A percentile compares a stretch with the other conserved stretches of the same genome.
phyloP scores from a whole-genome alignment of 2,888 invertebrate genomes.

The Vesta saturnalis region DNA sequence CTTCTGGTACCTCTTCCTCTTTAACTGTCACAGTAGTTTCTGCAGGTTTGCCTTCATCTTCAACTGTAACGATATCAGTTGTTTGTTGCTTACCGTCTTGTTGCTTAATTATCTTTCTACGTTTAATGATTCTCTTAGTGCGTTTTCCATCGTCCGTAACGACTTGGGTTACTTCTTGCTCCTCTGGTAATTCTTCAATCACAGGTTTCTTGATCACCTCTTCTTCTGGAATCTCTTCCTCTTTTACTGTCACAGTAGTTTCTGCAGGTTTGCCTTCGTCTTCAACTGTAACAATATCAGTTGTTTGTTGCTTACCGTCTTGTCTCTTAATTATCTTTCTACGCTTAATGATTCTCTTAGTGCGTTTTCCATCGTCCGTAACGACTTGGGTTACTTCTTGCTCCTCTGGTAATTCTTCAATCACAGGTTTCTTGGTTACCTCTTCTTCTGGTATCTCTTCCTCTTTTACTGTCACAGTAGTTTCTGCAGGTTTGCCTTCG shows the following conservation, averaged over 20 bases:
- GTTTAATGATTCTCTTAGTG: constrained; percentile 55
- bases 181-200: constrained; percentile 35
- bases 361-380: constrained; percentile 36
- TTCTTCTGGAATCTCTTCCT: constrained; percentile 45
- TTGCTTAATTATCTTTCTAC: constrained; percentile 60
- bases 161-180: constrained; percentile 50
- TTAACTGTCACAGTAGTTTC: constrained; percentile 53
- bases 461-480: constrained; percentile 39
- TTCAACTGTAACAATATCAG: constrained; percentile 45
- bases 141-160: constrained; percentile 46
- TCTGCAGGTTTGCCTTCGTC: constrained; percentile 46
- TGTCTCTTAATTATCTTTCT: constrained; percentile 28
- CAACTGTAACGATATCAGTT: constrained; percentile 62
- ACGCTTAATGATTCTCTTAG: constrained; percentile 21
- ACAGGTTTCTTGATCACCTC: constrained; percentile 51
- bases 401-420: constrained; percentile 41
- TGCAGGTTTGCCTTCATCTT: constrained; percentile 61
- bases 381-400: constrained; percentile 37
- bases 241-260: constrained; percentile 40
- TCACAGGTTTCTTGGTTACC: constrained; percentile 34
- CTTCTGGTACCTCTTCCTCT: constrained; percentile 48
- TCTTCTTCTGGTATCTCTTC: constrained; percentile 38
- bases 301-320: constrained; percentile 25
- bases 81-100: constrained; percentile 59
- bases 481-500: constrained; percentile 47